These are phyloP conservation scores for Otis tarda DNA, from an alignment of 2,113 vertebrate genomes.

Conservation along the genomic window DNA sequence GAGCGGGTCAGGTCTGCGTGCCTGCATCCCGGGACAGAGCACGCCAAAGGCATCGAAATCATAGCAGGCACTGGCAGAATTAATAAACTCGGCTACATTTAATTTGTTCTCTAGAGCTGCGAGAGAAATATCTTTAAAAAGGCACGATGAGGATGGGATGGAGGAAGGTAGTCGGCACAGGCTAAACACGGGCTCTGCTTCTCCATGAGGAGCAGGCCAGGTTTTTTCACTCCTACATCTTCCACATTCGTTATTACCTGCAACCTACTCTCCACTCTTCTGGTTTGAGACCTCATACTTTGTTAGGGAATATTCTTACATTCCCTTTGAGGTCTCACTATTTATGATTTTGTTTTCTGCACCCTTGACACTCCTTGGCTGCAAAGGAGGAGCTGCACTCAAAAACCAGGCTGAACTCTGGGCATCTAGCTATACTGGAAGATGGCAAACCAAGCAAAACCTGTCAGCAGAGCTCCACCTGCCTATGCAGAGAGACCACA, in stretches of 20 bases:
- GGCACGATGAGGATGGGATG: background rate
- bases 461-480: background rate
- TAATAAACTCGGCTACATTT: background rate
- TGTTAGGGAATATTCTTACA: background rate
- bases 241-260: background rate
- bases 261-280: background rate
- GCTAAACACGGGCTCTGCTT: background rate
- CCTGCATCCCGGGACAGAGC: background rate
- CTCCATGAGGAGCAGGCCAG: background rate
- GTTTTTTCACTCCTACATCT: background rate
- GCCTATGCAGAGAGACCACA: background rate
- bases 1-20: background rate
- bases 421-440: background rate
- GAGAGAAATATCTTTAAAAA: background rate
- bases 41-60: background rate
- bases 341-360: background rate
- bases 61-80: background rate
- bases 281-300: background rate
- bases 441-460: background rate
- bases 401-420: background rate
- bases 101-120: background rate
- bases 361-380: background rate
- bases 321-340: background rate
- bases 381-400: accelerated
- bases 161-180: background rate